A percentile compares a stretch with the other conserved stretches of the same genome.
phyloP scores from a whole-genome alignment of 2,888 invertebrate genomes.

The Drosophila macrothrix region DNA sequence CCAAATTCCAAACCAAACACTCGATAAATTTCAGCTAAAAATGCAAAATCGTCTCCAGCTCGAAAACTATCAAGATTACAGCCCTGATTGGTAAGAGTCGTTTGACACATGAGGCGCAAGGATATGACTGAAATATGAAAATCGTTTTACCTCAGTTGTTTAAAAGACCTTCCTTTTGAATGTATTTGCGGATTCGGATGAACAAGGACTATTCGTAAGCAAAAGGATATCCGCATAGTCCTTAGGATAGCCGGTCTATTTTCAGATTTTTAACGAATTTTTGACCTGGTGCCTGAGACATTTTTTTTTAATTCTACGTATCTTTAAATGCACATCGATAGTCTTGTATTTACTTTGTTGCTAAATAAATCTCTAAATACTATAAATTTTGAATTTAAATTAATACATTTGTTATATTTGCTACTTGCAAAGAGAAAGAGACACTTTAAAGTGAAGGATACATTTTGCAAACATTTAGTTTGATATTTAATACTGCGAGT shows the following conservation, averaged over 20 bases:
- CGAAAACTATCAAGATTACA: too few species aligned
- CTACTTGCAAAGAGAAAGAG: background rate
- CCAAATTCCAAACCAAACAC: background rate
- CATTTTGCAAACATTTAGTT: conserved; percentile 35
- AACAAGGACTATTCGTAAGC: background rate
- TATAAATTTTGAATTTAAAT: background rate
- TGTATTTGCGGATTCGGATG: background rate
- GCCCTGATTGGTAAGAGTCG: background rate
- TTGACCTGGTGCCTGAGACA: background rate
- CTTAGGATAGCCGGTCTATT: background rate
- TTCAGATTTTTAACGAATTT: background rate
- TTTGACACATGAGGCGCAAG: background rate
- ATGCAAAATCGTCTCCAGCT: too few species aligned
- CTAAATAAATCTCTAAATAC: background rate
- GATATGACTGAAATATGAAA: background rate
- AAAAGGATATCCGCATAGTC: background rate
- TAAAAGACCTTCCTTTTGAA: background rate
- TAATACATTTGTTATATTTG: background rate
- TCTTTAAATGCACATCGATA: background rate
- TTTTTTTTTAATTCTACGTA: background rate
- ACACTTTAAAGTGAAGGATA: background rate
- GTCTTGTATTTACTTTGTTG: background rate
- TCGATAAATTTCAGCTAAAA: too few species aligned
- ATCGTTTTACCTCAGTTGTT: background rate
- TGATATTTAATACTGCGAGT: conserved; percentile 37